A percentile compares a stretch with the other conserved stretches of the same genome.
Evolutionary conservation across 2,113 vertebrate genomes (phyloP).

Genomic region (Gymnorhina tibicen): DNA sequence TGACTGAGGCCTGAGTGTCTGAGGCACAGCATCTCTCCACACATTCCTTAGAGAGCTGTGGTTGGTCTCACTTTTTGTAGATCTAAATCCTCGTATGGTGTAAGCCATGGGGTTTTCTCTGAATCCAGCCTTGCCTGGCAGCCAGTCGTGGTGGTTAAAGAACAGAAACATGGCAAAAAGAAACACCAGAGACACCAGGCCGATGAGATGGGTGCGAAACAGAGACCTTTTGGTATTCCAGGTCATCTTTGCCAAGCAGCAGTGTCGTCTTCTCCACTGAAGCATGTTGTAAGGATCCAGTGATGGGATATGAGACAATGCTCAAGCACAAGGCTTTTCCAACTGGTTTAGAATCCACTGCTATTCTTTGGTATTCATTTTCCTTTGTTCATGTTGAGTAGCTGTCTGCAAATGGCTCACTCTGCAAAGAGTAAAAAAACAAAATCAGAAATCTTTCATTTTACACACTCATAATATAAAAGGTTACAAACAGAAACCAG

Average conservation of each 20-base stretch:
- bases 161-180: constrained; percentile 83
- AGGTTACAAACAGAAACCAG: neutral
- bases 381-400: constrained; percentile 12
- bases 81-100: constrained; percentile 75
- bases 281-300: constrained; percentile 83
- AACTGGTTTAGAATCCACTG: neutral
- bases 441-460: neutral
- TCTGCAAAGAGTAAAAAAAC: constrained; percentile 42
- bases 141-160: constrained; percentile 84
- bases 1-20: constrained; percentile 66
- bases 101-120: constrained; percentile 82
- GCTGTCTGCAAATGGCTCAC: neutral
- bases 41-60: constrained; percentile 68
- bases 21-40: constrained; percentile 78
- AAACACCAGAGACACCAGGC: constrained; percentile 78
- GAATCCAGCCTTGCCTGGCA: constrained; percentile 75
- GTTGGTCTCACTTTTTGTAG: constrained; percentile 80
- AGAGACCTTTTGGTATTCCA: constrained; percentile 93
- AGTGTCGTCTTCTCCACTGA: constrained; percentile 89
- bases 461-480: neutral
- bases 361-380: constrained; percentile 68
- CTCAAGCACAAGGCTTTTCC: neutral
- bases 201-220: constrained; percentile 83
- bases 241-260: constrained; percentile 93
- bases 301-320: neutral